Base-by-base conservation (phyloP, 2,888 invertebrate genomes). In the Drosophila eohydei region DNA sequence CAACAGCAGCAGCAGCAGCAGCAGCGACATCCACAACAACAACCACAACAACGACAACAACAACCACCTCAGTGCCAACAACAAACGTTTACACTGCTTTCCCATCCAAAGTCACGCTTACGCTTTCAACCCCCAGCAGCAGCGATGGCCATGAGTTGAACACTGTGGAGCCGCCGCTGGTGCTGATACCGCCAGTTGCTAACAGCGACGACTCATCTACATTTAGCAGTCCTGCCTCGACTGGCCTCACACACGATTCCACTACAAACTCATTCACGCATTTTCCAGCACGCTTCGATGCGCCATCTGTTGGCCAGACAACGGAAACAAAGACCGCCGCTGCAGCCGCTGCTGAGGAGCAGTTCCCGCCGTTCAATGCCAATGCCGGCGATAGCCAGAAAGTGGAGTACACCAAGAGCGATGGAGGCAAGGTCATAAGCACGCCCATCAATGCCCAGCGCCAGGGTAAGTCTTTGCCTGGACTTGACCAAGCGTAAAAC, bases 401-500 rank as follows among this genome's bases (percentile, higher is more conserved):
- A 71, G 81, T 91, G 16, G 91, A 91, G 50, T 92, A 92, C 66
- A 90, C 88, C 55, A 92, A 92, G 73, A 92, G 92, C 72, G 91
- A 90, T 51, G 92, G 92, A 38, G 92, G 92, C 65, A 92, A 92
- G 74, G 92, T 92, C 41, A 91, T 92, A 36, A 91, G 89, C 16
- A 92, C 83, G 3, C 77, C 89, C 6, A 40, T 85, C 3, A 73
- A 44, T n/a, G 50, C 67, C 82, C 78, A 76, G 59, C 81, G 83
- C 21, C 91, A 82, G 57, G 80, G 91, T 91, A 56, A 85, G 80
- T 62, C 32, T 32, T 7, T 3, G 30, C 3, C 30, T 16, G 30
- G 11, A 26, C 6, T n/a, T 30, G 1, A 4, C 2, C 2, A 28
- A 16, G 3, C 11, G 2, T 2, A 32, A 50, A 26, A 11, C 12